Evolutionary conservation across 2,888 invertebrate genomes (phyloP).

Genomic region (Vandiemenella viatica): DNA sequence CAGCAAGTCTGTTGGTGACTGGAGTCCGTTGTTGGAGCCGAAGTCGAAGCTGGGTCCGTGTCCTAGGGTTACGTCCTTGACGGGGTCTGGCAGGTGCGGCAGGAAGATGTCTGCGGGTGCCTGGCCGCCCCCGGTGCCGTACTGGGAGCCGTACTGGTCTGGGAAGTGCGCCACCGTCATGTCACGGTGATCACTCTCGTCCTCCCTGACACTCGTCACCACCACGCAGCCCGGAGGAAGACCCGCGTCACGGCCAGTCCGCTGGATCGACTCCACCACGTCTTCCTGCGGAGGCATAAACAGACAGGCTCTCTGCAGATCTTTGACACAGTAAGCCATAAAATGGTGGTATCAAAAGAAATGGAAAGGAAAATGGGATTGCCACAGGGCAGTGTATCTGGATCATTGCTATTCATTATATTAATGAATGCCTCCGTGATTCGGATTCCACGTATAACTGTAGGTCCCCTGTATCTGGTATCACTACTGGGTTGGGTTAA

Average conservation of each 20-base stretch:
- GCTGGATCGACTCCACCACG: not conserved
- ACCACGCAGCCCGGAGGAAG: not conserved
- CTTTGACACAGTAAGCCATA: not conserved
- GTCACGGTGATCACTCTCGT: not conserved
- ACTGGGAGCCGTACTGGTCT: not conserved
- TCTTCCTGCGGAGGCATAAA: not conserved
- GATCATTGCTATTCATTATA: too few species aligned
- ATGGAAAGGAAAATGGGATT: too few species aligned
- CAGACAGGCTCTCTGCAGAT: not conserved
- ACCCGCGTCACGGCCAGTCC: not conserved
- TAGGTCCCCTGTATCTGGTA: too few species aligned
- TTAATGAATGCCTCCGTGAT: too few species aligned
- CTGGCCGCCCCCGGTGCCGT: not conserved
- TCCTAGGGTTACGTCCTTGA: too few species aligned
- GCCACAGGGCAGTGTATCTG: too few species aligned
- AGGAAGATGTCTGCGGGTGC: not conserved
- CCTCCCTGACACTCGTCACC: not conserved
- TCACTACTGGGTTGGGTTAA: too few species aligned
- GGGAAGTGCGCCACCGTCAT: not conserved
- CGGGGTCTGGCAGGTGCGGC: too few species aligned
- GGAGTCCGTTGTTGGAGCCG: not conserved
- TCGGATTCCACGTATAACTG: too few species aligned
- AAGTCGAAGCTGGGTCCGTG: not conserved
- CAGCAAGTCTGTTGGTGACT: not conserved
- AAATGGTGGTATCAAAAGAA: too few species aligned